These are phyloP conservation scores for Gnathonemus longibarbis DNA, from an alignment of 2,113 vertebrate genomes.

Conservation along the genomic window DNA sequence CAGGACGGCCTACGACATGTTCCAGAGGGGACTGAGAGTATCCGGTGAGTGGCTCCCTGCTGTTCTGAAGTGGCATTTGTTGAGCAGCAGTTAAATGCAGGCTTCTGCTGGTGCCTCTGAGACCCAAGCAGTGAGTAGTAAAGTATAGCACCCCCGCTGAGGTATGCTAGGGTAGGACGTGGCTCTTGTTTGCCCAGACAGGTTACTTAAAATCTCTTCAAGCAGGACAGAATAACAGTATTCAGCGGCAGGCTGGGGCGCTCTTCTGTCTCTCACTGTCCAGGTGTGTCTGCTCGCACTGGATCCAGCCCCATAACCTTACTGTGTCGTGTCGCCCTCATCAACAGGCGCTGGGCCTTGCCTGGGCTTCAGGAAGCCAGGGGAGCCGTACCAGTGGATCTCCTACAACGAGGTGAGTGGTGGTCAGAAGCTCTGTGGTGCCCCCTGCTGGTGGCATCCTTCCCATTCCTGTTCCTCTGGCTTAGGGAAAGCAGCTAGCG, in stretches of 20 bases:
- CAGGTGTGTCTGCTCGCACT: not conserved
- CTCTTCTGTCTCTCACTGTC: not conserved
- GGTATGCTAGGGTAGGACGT: not conserved
- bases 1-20: slow-evolving; percentile 63
- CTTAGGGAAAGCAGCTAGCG: not conserved
- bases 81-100: not conserved
- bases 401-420: slow-evolving; percentile 60
- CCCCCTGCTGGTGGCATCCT: not conserved
- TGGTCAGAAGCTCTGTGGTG: not conserved
- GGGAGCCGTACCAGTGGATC: slow-evolving; percentile 67
- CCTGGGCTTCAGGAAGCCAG: slow-evolving; percentile 61
- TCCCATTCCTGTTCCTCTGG: not conserved
- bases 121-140: not conserved
- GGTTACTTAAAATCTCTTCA: not conserved
- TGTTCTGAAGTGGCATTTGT: not conserved
- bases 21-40: slow-evolving; percentile 60
- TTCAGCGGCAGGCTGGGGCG: not conserved
- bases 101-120: not conserved
- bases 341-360: slow-evolving; percentile 56
- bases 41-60: slow-evolving; percentile 42
- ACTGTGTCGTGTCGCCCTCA: not conserved
- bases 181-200: not conserved
- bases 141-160: not conserved
- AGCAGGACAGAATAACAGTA: not conserved
- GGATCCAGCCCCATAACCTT: not conserved